Percentiles rank a stretch among this genome's conserved stretches.
Evolutionary conservation across 1,140 invertebrate genomes (phyloP).

Genomic region (Bombyx mandarina): DNA sequence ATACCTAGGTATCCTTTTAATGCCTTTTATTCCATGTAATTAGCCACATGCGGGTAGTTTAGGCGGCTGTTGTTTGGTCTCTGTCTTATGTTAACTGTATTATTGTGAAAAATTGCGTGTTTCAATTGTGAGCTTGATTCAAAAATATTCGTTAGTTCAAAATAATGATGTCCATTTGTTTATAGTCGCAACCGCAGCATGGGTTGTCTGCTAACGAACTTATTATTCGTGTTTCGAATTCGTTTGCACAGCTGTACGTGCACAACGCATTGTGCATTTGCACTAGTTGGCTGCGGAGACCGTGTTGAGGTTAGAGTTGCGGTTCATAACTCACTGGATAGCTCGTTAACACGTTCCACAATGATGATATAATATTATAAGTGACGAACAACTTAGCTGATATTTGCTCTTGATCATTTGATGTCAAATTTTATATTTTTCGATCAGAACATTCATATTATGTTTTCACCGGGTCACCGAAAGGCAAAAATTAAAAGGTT

Average conservation of each 20-base stretch:
- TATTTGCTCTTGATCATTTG: not conserved
- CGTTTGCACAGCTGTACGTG: not conserved
- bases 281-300: not conserved
- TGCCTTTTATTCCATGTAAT: no score
- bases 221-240: constrained; percentile 48
- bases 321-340: constrained; percentile 2
- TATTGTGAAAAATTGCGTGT: no score
- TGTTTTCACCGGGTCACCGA: no score
- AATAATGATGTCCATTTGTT: constrained; percentile 51
- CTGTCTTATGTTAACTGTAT: no score
- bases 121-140: no score
- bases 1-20: no score
- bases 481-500: no score
- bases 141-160: constrained; percentile 11
- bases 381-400: not conserved
- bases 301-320: not conserved
- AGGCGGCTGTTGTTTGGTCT: no score
- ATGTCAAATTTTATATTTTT: not conserved
- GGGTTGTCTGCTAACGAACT: constrained; percentile 47
- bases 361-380: constrained; percentile 1
- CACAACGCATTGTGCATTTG: not conserved
- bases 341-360: constrained; percentile 3
- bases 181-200: constrained; percentile 37
- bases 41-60: no score
- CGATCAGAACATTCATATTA: not conserved